phyloP scores from a whole-genome alignment of 53 echinoderm and acorn worm species.

The Apostichopus leukothele region DNA sequence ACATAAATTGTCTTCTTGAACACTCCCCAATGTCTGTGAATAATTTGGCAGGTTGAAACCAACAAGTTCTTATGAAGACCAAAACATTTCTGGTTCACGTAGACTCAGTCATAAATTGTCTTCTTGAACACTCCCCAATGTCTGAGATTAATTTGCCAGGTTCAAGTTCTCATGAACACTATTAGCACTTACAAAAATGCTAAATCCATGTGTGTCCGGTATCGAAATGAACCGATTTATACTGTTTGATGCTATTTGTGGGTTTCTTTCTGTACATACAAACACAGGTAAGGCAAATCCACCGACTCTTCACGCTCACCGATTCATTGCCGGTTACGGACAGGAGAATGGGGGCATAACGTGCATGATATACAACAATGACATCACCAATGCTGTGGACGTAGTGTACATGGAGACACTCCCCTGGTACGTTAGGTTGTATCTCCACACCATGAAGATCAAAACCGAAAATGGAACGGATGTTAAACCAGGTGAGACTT shows the following conservation, averaged over 20 bases:
- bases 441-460: conserved; percentile 84
- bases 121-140: too few relatives aligned
- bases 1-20: too few relatives aligned
- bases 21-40: too few relatives aligned
- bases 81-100: too few relatives aligned
- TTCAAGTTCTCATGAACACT: too few relatives aligned
- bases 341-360: conserved; percentile 89
- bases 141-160: too few relatives aligned
- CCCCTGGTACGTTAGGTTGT: conserved; percentile 86
- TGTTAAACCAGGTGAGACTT: conserved; percentile 71
- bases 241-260: not conserved
- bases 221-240: too few relatives aligned
- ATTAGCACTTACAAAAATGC: too few relatives aligned
- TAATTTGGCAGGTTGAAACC: too few relatives aligned
- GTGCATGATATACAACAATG: conserved; percentile 75
- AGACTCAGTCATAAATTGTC: too few relatives aligned
- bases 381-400: conserved; percentile 52
- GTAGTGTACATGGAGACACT: conserved; percentile 83
- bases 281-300: conserved; percentile 42
- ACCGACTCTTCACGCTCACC: conserved; percentile 79
- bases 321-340: conserved; percentile 87
- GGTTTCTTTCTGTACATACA: not conserved
- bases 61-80: too few relatives aligned
- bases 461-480: conserved; percentile 41
- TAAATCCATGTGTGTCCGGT: too few relatives aligned